phyloP scores from a whole-genome alignment of 2,888 invertebrate genomes.

The Mechanitis mazaeus region DNA sequence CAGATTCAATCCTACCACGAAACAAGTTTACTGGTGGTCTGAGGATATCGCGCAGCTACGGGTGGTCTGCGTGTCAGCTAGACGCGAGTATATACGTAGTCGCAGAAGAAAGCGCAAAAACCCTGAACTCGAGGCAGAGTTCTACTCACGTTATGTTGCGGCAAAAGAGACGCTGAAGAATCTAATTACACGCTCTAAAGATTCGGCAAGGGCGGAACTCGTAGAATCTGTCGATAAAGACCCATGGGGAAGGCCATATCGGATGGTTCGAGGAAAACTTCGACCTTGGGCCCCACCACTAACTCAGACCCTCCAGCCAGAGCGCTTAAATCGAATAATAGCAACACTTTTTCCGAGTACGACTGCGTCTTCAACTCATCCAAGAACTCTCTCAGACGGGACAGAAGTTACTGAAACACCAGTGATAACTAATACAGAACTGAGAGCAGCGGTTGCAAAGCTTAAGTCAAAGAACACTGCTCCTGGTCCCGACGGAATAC shows the following conservation, averaged over 20 bases:
- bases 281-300: slow-evolving; percentile 12
- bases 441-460: neutral
- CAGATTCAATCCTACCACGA: neutral
- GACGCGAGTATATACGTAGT: slow-evolving; percentile 15
- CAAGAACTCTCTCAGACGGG: too few relatives aligned
- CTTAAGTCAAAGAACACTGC: slow-evolving; percentile 16
- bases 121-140: slow-evolving; percentile 5
- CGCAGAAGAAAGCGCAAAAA: slow-evolving; percentile 8
- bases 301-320: slow-evolving; percentile 9
- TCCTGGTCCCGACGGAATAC: slow-evolving; percentile 21
- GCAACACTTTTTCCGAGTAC: too few relatives aligned
- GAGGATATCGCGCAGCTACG: slow-evolving; percentile 16
- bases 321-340: slow-evolving; percentile 2
- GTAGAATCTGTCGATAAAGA: slow-evolving; percentile 10
- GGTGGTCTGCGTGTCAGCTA: slow-evolving; percentile 6
- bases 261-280: slow-evolving; percentile 7
- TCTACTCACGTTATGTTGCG: slow-evolving; percentile 5
- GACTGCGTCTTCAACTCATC: too few relatives aligned
- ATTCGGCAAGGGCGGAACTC: slow-evolving; percentile 8
- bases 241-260: slow-evolving; percentile 17
- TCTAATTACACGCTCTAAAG: slow-evolving; percentile 12
- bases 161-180: slow-evolving; percentile 9
- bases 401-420: too few relatives aligned
- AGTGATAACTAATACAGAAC: neutral
- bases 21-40: slow-evolving; percentile 24